phyloP scores from a whole-genome alignment of 2,797 vertebrate species.

The Tragopan temminckii region DNA sequence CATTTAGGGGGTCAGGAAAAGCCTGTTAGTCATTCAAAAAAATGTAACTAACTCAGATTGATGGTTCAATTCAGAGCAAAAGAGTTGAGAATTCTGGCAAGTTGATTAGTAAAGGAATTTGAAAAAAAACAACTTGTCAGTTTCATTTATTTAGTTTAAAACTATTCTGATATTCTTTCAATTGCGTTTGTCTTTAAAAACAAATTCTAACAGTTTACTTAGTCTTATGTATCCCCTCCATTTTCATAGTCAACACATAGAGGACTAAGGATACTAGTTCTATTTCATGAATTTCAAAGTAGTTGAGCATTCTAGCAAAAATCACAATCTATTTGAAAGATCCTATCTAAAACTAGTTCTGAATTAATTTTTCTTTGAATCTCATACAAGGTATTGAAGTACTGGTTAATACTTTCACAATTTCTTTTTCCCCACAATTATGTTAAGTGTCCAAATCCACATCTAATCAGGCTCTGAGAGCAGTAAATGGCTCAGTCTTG shows the following conservation, averaged over 20 bases:
- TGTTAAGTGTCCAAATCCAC: background rate
- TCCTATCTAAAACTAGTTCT: background rate
- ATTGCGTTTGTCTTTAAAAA: background rate
- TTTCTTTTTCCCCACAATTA: conserved; percentile 10
- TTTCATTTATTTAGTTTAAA: background rate
- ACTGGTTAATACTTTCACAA: background rate
- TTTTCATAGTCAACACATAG: background rate
- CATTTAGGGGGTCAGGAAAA: background rate
- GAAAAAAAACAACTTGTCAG: background rate
- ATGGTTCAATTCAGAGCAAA: background rate
- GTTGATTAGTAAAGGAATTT: background rate
- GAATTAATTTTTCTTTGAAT: conserved; percentile 44
- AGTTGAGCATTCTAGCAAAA: conserved; percentile 13
- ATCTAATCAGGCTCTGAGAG: background rate
- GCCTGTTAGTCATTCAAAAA: background rate
- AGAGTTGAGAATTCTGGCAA: background rate
- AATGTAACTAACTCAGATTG: background rate
- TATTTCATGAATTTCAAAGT: conserved; percentile 15
- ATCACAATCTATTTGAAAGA: conserved; percentile 26
- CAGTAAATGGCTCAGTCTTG: background rate
- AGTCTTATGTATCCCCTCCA: background rate
- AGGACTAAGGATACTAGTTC: background rate
- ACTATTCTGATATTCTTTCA: background rate
- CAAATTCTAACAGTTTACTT: background rate
- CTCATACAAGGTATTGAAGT: background rate